Evolutionary conservation across 2,797 vertebrate species (phyloP).

Genomic region (Acanthis flammea): DNA sequence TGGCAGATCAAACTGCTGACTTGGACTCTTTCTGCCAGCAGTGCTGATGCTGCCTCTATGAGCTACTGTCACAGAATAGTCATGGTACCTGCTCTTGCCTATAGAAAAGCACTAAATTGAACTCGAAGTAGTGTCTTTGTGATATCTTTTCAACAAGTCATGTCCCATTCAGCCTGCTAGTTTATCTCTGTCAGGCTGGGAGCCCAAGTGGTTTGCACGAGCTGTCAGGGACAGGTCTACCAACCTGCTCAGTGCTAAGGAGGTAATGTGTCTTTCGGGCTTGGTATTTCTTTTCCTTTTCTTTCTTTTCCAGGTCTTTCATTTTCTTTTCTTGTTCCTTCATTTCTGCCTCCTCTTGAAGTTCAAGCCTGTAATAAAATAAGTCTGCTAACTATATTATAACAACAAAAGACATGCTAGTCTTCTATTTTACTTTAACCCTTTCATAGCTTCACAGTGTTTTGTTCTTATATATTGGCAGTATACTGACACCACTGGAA

Average conservation of each 20-base stretch:
- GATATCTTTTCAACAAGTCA: constrained; percentile 81
- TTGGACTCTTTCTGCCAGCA: constrained; percentile 58
- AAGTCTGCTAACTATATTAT: background rate
- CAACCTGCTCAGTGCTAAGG: constrained; percentile 91
- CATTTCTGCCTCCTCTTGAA: constrained; percentile 81
- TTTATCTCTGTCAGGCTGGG: constrained; percentile 79
- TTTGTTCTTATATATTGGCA: background rate
- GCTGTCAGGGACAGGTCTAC: constrained; percentile 77
- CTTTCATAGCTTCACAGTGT: background rate
- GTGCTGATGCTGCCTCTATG: constrained; percentile 56
- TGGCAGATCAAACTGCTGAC: constrained; percentile 69
- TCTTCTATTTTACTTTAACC: background rate
- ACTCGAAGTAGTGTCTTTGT: constrained; percentile 77
- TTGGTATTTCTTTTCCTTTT: constrained; percentile 76
- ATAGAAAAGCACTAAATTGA: constrained; percentile 74
- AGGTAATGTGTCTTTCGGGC: constrained; percentile 91
- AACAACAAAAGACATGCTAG: background rate
- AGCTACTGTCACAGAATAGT: constrained; percentile 62
- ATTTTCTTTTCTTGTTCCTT: constrained; percentile 79
- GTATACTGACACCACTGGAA: background rate
- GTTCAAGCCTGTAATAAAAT: constrained; percentile 79
- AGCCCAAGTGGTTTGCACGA: constrained; percentile 68
- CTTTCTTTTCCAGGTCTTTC: constrained; percentile 75
- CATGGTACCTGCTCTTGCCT: constrained; percentile 65
- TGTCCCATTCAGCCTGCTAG: constrained; percentile 78